Percentiles rank a stretch among this genome's conserved stretches.
Evolutionary conservation across 2,113 vertebrate genomes (phyloP).

Genomic region (Leptobrachium leishanense): DNA sequence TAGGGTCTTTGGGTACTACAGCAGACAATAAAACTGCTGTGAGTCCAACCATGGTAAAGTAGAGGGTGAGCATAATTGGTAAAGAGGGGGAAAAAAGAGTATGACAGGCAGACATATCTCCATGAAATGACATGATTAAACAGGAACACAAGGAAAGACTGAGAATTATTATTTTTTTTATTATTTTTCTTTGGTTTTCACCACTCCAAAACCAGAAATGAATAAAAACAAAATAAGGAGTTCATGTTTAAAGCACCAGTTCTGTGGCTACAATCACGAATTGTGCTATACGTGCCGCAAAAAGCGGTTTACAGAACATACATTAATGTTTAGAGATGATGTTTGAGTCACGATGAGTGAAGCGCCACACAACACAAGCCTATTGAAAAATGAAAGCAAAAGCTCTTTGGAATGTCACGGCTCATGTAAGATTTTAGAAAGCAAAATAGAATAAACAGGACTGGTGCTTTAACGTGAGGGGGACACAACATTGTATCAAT

Average conservation of each 20-base stretch:
- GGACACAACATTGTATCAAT: constrained; percentile 60
- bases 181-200: constrained; percentile 58
- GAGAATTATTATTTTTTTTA: constrained; percentile 52
- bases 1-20: background rate
- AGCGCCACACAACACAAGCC: no score
- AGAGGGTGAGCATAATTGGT: no score
- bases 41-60: background rate
- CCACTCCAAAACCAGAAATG: constrained; percentile 60
- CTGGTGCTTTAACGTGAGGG: constrained; percentile 48
- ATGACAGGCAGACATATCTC: background rate
- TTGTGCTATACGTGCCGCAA: background rate
- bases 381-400: no score
- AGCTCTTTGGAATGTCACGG: no score
- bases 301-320: background rate
- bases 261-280: background rate
- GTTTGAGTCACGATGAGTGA: no score
- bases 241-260: constrained; percentile 59
- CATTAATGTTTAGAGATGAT: background rate
- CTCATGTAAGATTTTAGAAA: no score
- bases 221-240: constrained; percentile 63
- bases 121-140: constrained; percentile 40
- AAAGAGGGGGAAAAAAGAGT: no score
- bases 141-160: constrained; percentile 56
- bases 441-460: background rate
- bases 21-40: background rate